A percentile compares a stretch with the other conserved stretches of the same genome.
Conservation (phyloP, 2,113 vertebrate species). For the Sinocyclocheilus maitianheensis region DNA sequence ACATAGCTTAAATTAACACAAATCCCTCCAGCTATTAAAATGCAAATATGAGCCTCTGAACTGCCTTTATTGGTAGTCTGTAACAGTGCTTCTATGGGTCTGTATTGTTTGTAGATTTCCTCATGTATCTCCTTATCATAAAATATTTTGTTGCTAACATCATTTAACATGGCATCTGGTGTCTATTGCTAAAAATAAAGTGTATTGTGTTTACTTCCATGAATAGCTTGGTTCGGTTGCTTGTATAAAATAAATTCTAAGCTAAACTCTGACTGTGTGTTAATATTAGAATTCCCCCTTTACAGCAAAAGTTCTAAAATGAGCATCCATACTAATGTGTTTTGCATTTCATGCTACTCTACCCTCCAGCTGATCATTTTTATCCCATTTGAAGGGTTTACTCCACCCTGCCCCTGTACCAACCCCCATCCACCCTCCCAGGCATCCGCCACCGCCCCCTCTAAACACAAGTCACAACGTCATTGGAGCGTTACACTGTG, state of each 20-base stretch:
- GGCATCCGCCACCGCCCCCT: constrained; percentile 34
- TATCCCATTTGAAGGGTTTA: constrained; percentile 49
- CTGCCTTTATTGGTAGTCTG: constrained; percentile 45
- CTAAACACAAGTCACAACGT: constrained; percentile 44
- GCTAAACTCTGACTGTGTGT: background rate
- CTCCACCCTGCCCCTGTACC: constrained; percentile 44
- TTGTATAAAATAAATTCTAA: background rate
- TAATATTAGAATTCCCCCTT: background rate
- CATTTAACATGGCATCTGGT: background rate
- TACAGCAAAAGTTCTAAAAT: background rate
- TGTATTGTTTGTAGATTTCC: background rate
- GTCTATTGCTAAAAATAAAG: background rate
- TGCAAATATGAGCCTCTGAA: constrained; percentile 51
- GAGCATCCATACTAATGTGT: background rate
- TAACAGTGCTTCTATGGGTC: constrained; percentile 5
- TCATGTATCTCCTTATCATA: background rate
- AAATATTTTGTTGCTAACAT: background rate
- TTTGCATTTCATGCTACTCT: background rate
- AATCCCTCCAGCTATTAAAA: constrained; percentile 54
- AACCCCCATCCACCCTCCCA: constrained; percentile 44
- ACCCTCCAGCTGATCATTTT: constrained; percentile 37
- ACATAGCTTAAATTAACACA: constrained; percentile 50
- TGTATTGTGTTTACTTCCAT: background rate
- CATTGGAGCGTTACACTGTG: constrained; percentile 64
- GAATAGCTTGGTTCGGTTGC: background rate